These are phyloP conservation scores for Bubo bubo DNA, from an alignment of 2,113 vertebrate genomes.

Conservation along the genomic window DNA sequence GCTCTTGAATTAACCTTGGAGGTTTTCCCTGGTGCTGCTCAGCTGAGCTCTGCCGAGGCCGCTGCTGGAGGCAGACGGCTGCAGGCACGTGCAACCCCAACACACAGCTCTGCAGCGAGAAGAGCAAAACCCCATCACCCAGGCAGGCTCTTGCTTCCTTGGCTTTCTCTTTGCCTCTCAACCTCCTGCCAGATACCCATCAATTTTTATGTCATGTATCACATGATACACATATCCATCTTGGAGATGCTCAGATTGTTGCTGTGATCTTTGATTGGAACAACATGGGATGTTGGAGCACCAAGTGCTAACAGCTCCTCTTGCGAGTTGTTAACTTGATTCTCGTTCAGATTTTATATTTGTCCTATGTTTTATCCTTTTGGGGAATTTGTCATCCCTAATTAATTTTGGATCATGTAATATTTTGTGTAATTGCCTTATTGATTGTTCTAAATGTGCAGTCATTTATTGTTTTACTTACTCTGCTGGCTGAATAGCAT, in stretches of 20 bases:
- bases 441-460: conserved; percentile 6
- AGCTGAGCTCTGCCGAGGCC: rapidly evolving
- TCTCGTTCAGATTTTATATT: not conserved
- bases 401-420: conserved; percentile 47
- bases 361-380: not conserved
- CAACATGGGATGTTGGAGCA: not conserved
- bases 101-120: not conserved
- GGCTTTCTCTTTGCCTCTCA: not conserved
- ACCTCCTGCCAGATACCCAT: not conserved
- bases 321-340: not conserved
- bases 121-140: not conserved
- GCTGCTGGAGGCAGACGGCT: not conserved
- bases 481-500: conserved; percentile 12
- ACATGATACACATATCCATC: not conserved
- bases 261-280: not conserved
- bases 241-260: not conserved
- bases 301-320: not conserved
- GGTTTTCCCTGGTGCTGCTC: not conserved
- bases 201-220: not conserved
- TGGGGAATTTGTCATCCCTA: conserved; percentile 16
- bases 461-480: conserved; percentile 15
- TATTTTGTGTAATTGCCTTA: not conserved
- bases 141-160: not conserved
- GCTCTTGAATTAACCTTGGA: not conserved
- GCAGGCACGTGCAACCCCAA: not conserved